These are phyloP conservation scores for Capricornis sumatraensis DNA, from an alignment of 2,113 vertebrate genomes.

Conservation along the genomic window DNA sequence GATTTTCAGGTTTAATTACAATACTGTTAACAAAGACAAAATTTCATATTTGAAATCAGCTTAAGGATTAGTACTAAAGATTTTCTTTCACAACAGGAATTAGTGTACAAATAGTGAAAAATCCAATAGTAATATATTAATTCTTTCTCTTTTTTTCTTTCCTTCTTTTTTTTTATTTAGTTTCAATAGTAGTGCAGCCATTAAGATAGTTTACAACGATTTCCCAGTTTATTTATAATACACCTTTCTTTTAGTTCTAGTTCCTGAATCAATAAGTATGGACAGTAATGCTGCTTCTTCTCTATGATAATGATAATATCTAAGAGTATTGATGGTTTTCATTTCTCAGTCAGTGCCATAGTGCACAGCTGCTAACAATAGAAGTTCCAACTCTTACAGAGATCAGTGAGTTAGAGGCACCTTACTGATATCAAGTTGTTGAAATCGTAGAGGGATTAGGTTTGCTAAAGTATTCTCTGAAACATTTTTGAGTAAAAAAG, in stretches of 20 bases:
- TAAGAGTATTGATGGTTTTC: conserved; percentile 49
- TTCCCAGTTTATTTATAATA: conserved; percentile 66
- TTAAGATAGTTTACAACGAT: conserved; percentile 45
- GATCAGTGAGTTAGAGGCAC: conserved; percentile 9
- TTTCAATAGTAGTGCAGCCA: conserved; percentile 3
- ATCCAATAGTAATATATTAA: conserved; percentile 25
- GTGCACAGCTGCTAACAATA: conserved; percentile 46
- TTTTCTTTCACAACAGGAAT: conserved; percentile 38
- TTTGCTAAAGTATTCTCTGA: conserved; percentile 24
- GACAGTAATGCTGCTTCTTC: conserved; percentile 40
- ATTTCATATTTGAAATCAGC: conserved; percentile 57
- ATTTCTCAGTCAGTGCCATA: conserved; percentile 34
- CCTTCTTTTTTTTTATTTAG: neutral
- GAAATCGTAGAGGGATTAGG: conserved; percentile 9
- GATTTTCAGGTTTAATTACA: conserved; percentile 58
- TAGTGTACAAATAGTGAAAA: conserved; percentile 42
- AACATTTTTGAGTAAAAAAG: conserved; percentile 28
- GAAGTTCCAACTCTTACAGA: conserved; percentile 27
- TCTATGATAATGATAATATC: conserved; percentile 51
- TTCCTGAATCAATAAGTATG: conserved; percentile 59
- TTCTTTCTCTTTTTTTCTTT: neutral
- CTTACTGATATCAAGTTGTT: conserved; percentile 33
- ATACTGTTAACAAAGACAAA: conserved; percentile 47
- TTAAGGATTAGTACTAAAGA: conserved; percentile 26
- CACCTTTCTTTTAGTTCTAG: conserved; percentile 33